Evolutionary conservation across 1,140 invertebrate genomes (phyloP).

Genomic region (Diachasmimorpha longicaudata): DNA sequence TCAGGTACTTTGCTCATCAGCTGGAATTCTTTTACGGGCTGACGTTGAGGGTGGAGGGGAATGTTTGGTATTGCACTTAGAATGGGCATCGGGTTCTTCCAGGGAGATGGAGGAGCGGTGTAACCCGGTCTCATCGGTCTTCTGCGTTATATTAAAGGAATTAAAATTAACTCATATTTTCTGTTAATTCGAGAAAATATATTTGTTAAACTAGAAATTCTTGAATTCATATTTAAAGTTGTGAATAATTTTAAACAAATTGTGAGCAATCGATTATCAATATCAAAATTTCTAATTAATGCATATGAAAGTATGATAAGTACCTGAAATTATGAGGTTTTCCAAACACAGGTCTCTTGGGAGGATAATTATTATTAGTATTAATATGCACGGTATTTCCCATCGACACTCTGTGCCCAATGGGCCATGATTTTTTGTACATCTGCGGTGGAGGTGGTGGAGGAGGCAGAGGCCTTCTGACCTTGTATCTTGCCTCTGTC

Average conservation of each 20-base stretch:
- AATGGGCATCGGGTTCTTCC: conserved; percentile 47
- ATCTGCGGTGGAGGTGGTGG: conserved; percentile 39
- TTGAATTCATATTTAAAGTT: too few relatives aligned
- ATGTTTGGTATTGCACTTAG: conserved; percentile 38
- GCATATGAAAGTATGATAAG: too few relatives aligned
- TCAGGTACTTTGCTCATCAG: conserved; percentile 45
- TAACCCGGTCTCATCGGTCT: conserved; percentile 44
- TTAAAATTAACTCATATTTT: too few relatives aligned
- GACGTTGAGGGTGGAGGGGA: conserved; percentile 38
- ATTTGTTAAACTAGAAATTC: too few relatives aligned
- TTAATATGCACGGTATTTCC: conserved; percentile 48
- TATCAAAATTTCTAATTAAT: too few relatives aligned
- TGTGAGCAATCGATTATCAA: too few relatives aligned
- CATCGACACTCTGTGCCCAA: conserved; percentile 44
- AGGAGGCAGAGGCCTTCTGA: conserved; percentile 40
- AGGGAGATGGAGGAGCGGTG: conserved; percentile 40
- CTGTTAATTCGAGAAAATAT: background rate
- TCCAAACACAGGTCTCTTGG: conserved; percentile 40
- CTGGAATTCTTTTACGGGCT: conserved; percentile 46
- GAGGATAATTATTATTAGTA: conserved; percentile 36
- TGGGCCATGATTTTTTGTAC: conserved; percentile 49
- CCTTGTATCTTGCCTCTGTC: conserved; percentile 49
- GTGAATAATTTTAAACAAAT: too few relatives aligned
- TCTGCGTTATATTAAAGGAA: background rate
- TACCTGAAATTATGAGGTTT: conserved; percentile 52